phyloP scores from a whole-genome alignment of 2,113 vertebrate genomes.

The Nannobrachium achirus region DNA sequence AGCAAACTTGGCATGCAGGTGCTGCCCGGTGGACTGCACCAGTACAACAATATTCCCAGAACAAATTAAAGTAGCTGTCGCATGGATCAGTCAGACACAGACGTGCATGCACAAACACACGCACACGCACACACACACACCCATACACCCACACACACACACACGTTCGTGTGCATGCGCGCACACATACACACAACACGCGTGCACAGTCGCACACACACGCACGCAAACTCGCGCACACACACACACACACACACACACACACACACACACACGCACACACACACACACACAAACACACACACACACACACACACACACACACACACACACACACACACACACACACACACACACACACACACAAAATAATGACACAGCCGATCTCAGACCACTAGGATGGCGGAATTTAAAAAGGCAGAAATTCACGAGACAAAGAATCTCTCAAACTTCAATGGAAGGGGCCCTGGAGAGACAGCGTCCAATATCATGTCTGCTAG shows the following conservation, averaged over 20 bases:
- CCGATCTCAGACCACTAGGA: constrained; percentile 49
- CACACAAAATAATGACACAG: constrained; percentile 45
- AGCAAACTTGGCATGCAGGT: constrained; percentile 82
- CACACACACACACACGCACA: no score
- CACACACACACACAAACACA: no score
- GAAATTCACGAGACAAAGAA: constrained; percentile 42
- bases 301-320: no score
- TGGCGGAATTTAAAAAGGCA: constrained; percentile 51
- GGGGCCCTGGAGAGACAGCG: constrained; percentile 25
- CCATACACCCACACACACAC: no score
- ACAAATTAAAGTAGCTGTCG: constrained; percentile 81
- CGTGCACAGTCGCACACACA: neutral
- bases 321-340: no score
- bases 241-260: no score
- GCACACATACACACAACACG: no score
- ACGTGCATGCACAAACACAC: no score
- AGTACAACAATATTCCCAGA: constrained; percentile 81
- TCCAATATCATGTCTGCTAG: constrained; percentile 33
- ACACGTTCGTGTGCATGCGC: no score
- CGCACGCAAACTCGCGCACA: neutral
- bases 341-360: no score
- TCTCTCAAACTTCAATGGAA: constrained; percentile 39
- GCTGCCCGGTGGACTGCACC: constrained; percentile 73
- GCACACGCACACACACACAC: no score
- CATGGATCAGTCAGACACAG: constrained; percentile 77